These are phyloP conservation scores for Diphyllodes magnificus DNA, from an alignment of 2,113 vertebrate genomes.

Conservation along the genomic window DNA sequence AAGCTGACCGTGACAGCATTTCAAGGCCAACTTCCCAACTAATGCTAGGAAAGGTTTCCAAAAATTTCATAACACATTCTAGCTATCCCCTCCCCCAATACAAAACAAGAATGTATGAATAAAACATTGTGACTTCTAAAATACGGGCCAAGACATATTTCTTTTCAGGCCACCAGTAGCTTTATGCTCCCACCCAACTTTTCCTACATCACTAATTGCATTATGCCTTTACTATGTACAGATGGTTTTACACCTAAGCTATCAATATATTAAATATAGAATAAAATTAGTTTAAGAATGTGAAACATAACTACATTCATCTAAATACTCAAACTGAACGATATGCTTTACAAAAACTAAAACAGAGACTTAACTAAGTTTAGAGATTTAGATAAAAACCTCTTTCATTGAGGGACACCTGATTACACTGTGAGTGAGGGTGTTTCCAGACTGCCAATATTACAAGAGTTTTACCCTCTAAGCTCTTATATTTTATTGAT, in stretches of 20 bases:
- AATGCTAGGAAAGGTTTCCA: slow-evolving; percentile 40
- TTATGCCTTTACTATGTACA: slow-evolving; percentile 70
- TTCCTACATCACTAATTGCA: slow-evolving; percentile 53
- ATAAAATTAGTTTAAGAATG: slow-evolving; percentile 72
- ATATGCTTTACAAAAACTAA: slow-evolving; percentile 55
- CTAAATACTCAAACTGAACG: slow-evolving; percentile 49
- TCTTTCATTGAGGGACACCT: neutral
- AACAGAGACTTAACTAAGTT: slow-evolving; percentile 5
- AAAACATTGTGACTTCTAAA: slow-evolving; percentile 51
- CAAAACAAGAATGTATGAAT: slow-evolving; percentile 25
- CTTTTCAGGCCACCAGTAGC: neutral
- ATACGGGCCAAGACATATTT: neutral
- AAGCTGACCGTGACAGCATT: slow-evolving; percentile 18
- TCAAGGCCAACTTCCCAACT: slow-evolving; percentile 19
- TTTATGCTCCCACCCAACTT: slow-evolving; percentile 12
- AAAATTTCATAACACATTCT: slow-evolving; percentile 24
- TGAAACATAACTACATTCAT: slow-evolving; percentile 55
- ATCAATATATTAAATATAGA: slow-evolving; percentile 77
- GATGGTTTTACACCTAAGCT: slow-evolving; percentile 66
- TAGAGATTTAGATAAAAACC: slow-evolving; percentile 27
- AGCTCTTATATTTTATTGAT: neutral
- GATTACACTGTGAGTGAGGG: neutral
- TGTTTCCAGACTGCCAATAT: neutral
- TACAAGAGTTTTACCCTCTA: neutral
- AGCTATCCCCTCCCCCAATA: slow-evolving; percentile 39